Percentiles rank a stretch among this genome's conserved stretches.
These are phyloP conservation scores for Gryllus longicercus DNA, from an alignment of 2,888 invertebrate species.

Conservation along the genomic window DNA sequence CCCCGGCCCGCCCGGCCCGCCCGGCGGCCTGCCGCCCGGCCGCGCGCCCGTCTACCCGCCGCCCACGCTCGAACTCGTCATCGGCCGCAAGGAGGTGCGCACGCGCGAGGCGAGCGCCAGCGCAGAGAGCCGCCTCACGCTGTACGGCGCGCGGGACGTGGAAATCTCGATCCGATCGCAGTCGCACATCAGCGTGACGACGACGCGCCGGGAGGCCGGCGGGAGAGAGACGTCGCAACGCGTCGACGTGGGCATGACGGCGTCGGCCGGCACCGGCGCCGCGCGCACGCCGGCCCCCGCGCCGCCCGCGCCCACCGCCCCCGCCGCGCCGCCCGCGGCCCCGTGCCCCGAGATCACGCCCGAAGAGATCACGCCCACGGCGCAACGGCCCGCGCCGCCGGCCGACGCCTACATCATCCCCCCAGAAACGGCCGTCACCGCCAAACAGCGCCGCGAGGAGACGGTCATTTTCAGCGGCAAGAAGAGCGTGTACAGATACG, in stretches of 20 bases:
- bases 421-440: slow-evolving; percentile 38
- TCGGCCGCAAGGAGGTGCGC: slow-evolving; percentile 54
- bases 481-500: slow-evolving; percentile 53
- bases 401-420: slow-evolving; percentile 47
- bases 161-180: slow-evolving; percentile 56
- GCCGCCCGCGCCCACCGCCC: slow-evolving; percentile 49
- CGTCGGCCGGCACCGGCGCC: slow-evolving; percentile 48
- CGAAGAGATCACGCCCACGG: slow-evolving; percentile 41
- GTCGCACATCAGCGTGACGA: slow-evolving; percentile 53
- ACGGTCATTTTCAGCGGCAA: slow-evolving; percentile 53
- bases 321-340: slow-evolving; percentile 44
- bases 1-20: slow-evolving; percentile 44
- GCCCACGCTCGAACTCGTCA: slow-evolving; percentile 51
- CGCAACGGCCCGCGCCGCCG: slow-evolving; percentile 39
- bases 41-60: slow-evolving; percentile 33
- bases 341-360: slow-evolving; percentile 41
- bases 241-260: slow-evolving; percentile 50
- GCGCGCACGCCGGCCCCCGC: slow-evolving; percentile 49
- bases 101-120: slow-evolving; percentile 53
- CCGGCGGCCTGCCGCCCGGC: slow-evolving; percentile 38
- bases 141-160: slow-evolving; percentile 54
- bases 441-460: slow-evolving; percentile 50
- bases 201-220: slow-evolving; percentile 48
- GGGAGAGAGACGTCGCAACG: slow-evolving; percentile 51
- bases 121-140: slow-evolving; percentile 53